These are phyloP conservation scores for Stenichneumon culpator DNA, from an alignment of 2,888 invertebrate genomes.

Conservation along the genomic window DNA sequence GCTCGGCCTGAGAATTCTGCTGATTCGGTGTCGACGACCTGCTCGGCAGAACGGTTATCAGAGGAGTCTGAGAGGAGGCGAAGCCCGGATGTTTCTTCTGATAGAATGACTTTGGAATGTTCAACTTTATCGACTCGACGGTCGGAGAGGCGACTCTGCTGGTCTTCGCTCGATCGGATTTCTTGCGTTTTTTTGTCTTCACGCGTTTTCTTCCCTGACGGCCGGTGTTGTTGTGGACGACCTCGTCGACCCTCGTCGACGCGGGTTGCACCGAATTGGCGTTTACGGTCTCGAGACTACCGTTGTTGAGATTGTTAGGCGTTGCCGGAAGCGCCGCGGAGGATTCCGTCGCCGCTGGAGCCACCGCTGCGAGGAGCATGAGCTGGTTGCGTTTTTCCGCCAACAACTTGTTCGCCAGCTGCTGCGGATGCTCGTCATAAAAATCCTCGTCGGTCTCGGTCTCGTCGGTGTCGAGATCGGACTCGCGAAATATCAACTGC, in stretches of 20 bases:
- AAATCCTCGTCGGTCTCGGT: slow-evolving; percentile 95
- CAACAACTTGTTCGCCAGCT: slow-evolving; percentile 90
- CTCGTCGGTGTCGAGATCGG: slow-evolving; percentile 94
- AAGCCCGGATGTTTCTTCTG: slow-evolving; percentile 77
- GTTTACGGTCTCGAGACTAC: slow-evolving; percentile 67
- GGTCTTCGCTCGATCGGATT: slow-evolving; percentile 78
- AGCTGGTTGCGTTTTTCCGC: slow-evolving; percentile 91
- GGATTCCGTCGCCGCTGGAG: slow-evolving; percentile 84
- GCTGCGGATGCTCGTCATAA: slow-evolving; percentile 94
- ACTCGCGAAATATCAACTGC: slow-evolving; percentile 88
- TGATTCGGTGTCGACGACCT: slow-evolving; percentile 74
- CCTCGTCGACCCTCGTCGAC: slow-evolving; percentile 12
- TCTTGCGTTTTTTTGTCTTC: slow-evolving; percentile 66
- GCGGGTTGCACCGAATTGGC: slow-evolving; percentile 34
- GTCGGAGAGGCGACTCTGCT: slow-evolving; percentile 82
- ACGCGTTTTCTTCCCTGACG: slow-evolving; percentile 64
- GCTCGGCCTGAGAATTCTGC: slow-evolving; percentile 67
- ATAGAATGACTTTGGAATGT: slow-evolving; percentile 87
- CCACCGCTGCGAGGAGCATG: slow-evolving; percentile 88
- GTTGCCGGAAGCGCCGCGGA: slow-evolving; percentile 62
- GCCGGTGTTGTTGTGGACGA: background rate
- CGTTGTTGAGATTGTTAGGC: slow-evolving; percentile 79
- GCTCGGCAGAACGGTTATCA: slow-evolving; percentile 70
- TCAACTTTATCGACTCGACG: slow-evolving; percentile 87
- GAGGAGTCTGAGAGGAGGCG: slow-evolving; percentile 66